Conservation (phyloP, 2,113 vertebrate genomes). For the Podilymbus podiceps region DNA sequence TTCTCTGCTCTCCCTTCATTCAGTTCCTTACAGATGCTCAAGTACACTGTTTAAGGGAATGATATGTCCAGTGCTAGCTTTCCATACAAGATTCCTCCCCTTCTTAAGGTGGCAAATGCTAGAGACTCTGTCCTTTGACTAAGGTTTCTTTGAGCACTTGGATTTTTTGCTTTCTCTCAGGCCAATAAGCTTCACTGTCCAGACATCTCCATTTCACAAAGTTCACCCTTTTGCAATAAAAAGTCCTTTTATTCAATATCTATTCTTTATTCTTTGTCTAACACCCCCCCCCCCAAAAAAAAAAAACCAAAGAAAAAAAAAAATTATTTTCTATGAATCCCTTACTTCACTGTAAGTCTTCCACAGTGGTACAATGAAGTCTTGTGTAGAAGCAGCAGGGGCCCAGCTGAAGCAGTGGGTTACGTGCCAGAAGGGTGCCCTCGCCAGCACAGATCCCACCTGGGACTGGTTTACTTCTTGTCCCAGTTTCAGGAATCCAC, state of each 20-base stretch:
- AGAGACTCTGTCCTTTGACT: background rate
- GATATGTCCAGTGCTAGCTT: background rate
- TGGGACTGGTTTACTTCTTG: background rate
- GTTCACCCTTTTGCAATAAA: background rate
- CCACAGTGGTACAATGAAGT: background rate
- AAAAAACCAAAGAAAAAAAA: background rate
- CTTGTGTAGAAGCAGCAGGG: too few species aligned
- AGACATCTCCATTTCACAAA: background rate
- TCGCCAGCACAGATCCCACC: background rate
- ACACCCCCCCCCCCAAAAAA: background rate
- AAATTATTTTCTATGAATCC: background rate
- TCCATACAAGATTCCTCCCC: background rate
- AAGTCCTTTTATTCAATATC: background rate
- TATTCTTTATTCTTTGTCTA: background rate
- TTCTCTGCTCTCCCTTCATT: background rate
- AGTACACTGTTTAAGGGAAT: background rate
- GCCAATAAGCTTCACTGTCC: background rate
- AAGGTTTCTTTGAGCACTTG: background rate
- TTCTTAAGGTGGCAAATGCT: background rate
- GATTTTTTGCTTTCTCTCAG: background rate
- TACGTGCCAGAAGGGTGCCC: fast-evolving
- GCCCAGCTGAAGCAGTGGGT: background rate
- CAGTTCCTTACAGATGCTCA: background rate
- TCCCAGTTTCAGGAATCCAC: background rate
- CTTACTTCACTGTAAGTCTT: background rate